Conservation (phyloP, 1,140 invertebrate species). For the Cryptotermes secundus region DNA sequence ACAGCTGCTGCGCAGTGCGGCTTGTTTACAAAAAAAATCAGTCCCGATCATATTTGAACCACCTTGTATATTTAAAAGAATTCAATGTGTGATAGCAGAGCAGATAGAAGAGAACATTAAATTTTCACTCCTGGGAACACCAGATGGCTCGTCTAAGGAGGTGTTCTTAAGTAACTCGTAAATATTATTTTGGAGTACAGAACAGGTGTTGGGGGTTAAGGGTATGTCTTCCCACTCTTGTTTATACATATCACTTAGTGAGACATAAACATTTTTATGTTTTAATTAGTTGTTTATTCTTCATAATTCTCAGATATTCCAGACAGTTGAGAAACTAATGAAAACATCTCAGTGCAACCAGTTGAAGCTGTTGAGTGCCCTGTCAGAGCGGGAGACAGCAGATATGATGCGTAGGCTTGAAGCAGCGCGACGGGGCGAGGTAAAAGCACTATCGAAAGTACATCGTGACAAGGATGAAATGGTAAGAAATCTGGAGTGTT, state of each 20-base stretch:
- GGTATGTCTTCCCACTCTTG: neutral
- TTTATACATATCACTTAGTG: neutral
- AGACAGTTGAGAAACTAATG: conserved; percentile 76
- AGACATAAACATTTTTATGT: too few relatives aligned
- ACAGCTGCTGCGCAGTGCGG: too few relatives aligned
- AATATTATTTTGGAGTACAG: too few relatives aligned
- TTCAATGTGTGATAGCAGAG: too few relatives aligned
- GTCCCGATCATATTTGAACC: too few relatives aligned
- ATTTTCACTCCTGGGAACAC: too few relatives aligned
- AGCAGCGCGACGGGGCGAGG: conserved; percentile 78
- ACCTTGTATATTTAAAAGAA: too few relatives aligned
- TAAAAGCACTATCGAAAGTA: conserved; percentile 76
- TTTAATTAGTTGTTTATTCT: neutral
- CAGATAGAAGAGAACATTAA: too few relatives aligned
- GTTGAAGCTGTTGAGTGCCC: conserved; percentile 66
- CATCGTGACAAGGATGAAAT: conserved; percentile 89
- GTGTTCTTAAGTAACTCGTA: too few relatives aligned
- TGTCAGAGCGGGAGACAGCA: conserved; percentile 73
- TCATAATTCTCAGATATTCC: conserved; percentile 54
- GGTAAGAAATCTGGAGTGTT: conserved; percentile 40
- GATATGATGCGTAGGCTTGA: conserved; percentile 84
- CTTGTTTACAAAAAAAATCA: too few relatives aligned
- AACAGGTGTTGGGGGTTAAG: too few relatives aligned
- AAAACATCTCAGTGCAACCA: conserved; percentile 75
- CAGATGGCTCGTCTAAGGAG: too few relatives aligned